A percentile compares a stretch with the other conserved stretches of the same genome.
Evolutionary conservation across 2,797 vertebrate species (phyloP).

Genomic region (Denticeps clupeoides): DNA sequence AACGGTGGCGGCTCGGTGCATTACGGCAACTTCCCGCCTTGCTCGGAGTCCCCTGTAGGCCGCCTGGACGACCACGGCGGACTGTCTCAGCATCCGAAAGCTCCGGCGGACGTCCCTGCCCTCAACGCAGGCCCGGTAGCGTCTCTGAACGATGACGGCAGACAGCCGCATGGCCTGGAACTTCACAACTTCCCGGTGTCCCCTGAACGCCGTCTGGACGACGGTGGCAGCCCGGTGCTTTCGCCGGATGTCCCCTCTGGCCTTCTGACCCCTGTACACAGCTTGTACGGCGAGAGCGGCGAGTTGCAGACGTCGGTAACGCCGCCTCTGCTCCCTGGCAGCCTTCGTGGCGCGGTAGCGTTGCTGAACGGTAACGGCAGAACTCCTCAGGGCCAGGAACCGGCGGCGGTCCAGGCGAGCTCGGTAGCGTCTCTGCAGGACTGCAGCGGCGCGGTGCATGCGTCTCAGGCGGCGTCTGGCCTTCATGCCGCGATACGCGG

Average conservation of each 20-base stretch:
- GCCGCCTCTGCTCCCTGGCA: constrained; percentile 27
- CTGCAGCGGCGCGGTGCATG: constrained; percentile 44
- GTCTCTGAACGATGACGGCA: constrained; percentile 48
- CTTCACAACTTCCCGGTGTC: constrained; percentile 39
- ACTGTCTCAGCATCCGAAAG: constrained; percentile 28
- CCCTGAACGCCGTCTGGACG: constrained; percentile 53
- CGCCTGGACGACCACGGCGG: constrained; percentile 42
- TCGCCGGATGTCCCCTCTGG: constrained; percentile 29
- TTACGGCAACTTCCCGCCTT: constrained; percentile 9
- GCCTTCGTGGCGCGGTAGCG: constrained; percentile 45
- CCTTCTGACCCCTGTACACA: constrained; percentile 34
- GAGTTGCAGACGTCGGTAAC: constrained; percentile 20
- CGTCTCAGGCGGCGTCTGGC: constrained; percentile 24
- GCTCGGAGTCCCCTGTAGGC: constrained; percentile 33
- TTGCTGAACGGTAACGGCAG: constrained; percentile 48
- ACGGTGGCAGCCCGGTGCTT: constrained; percentile 39
- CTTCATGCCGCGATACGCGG: constrained; percentile 47
- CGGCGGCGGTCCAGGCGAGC: constrained; percentile 30
- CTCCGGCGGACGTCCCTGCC: constrained; percentile 16
- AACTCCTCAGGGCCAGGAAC: constrained; percentile 48
- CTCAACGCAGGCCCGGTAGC: constrained; percentile 33
- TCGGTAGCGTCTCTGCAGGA: constrained; percentile 64
- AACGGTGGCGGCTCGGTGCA: constrained; percentile 33
- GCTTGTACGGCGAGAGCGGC: constrained; percentile 43
- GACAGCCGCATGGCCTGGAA: constrained; percentile 51